Base-by-base conservation (phyloP, 2,113 vertebrate species). In the Grantiella picta region DNA sequence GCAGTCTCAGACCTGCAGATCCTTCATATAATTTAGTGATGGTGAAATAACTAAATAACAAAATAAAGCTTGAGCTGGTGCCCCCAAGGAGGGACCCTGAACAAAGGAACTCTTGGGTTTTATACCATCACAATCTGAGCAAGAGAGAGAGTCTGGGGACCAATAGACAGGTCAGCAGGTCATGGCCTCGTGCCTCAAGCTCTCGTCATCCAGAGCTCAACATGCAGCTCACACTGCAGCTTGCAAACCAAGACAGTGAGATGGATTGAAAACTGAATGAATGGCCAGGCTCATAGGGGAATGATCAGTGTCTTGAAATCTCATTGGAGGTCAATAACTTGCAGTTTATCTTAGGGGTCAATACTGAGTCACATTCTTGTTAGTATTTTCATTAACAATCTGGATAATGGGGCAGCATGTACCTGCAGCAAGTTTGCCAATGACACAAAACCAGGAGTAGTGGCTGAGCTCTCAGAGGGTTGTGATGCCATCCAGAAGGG, bases 181-280 rank as follows among this genome's bases (percentile, higher is more conserved):
- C 59, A 33, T 0, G 0, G 15, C 33, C 36, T 66, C 27, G 28
- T 57, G 18, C 10, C 52, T 36, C 3, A 17, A 33, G 15, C 7
- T n/a, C 9, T 38, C 3, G 0, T 28, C 33, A 66, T 9, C 7
- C 68, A 52, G 33, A 36, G 10, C 7, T 57, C 31, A 33, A 11
- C 12, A 12, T 73, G 44, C 18, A 44, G 36, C 27, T 60, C n/a
- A 44, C 7, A 53, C 23, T 45, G 33, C 27, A 66, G 19, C 15
- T 73, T 52, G 64, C 45, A 75, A 66, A 33, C 23, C 31, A 45
- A 75, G 29, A 22, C 23, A 60, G 9, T 18, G 33, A 72, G 7
- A 11, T 40, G 18, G 11, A 9, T 31, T 68, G 47, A 87, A 72
- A 78, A 40, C 10, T 2, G 3, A 6, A 42, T 52, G 53, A 78